phyloP scores from a whole-genome alignment of 2,113 vertebrate genomes.

The Ochotona princeps region DNA sequence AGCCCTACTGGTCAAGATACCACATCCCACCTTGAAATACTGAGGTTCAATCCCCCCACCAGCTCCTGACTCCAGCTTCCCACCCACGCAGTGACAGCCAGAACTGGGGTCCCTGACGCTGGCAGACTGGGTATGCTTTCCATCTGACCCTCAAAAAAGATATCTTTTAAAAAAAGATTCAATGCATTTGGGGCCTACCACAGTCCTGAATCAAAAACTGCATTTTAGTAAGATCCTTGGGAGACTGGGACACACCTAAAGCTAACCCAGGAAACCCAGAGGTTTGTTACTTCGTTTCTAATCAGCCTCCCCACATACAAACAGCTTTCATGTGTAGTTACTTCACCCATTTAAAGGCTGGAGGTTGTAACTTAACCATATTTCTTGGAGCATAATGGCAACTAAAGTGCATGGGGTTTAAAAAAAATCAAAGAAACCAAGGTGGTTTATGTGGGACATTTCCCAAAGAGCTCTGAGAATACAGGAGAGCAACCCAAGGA shows the following conservation, averaged over 20 bases:
- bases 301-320: conserved; percentile 2
- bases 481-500: too few species aligned
- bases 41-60: too few species aligned
- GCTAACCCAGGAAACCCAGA: background rate
- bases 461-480: conserved; percentile 21
- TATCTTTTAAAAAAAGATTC: background rate
- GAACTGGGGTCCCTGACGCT: too few species aligned
- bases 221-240: background rate
- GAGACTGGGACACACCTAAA: background rate
- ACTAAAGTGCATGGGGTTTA: background rate
- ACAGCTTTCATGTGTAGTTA: conserved; percentile 3
- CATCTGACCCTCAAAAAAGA: too few species aligned
- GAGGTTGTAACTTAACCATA: conserved; percentile 27
- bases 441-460: background rate
- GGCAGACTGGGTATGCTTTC: too few species aligned
- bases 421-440: background rate
- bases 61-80: too few species aligned
- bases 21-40: too few species aligned
- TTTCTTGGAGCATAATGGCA: background rate
- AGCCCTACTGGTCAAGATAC: too few species aligned
- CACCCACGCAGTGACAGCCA: too few species aligned
- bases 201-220: background rate
- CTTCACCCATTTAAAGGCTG: background rate
- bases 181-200: background rate
- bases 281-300: conserved; percentile 27